These are phyloP conservation scores for Agriotes lineatus DNA, from an alignment of 2,888 invertebrate genomes.

Conservation along the genomic window DNA sequence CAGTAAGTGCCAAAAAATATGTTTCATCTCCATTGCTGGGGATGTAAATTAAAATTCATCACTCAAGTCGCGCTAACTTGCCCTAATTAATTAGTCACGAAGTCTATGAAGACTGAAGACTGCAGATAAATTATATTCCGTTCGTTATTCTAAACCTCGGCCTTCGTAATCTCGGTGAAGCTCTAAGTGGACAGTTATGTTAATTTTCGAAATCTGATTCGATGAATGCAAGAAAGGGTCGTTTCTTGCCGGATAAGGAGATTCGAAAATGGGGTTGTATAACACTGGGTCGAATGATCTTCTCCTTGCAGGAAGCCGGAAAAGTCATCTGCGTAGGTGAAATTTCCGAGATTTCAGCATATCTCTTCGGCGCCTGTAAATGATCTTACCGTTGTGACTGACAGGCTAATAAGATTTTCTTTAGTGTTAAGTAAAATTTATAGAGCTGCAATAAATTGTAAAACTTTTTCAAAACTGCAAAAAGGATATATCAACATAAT, in stretches of 20 bases:
- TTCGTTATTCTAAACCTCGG: conserved; percentile 5
- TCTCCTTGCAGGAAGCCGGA: background rate
- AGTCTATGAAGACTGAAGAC: conserved; percentile 15
- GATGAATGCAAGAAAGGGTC: background rate
- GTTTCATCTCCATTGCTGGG: background rate
- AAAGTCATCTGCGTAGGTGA: background rate
- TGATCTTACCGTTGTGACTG: background rate
- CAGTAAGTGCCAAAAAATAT: background rate
- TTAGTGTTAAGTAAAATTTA: too few species aligned
- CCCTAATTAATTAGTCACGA: conserved; percentile 21
- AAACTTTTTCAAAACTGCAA: too few species aligned
- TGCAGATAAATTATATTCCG: conserved; percentile 21
- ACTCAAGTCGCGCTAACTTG: conserved; percentile 3
- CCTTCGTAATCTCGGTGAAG: background rate
- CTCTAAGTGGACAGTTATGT: conserved; percentile 18
- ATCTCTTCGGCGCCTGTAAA: background rate
- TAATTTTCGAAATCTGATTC: conserved; percentile 19
- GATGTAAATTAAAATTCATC: conserved; percentile 5
- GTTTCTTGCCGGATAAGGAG: background rate
- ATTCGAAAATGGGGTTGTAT: background rate
- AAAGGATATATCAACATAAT: too few species aligned
- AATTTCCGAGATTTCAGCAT: background rate
- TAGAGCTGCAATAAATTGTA: too few species aligned
- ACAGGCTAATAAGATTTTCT: too few species aligned
- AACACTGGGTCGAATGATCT: background rate